phyloP scores from a whole-genome alignment of 2,113 vertebrate species.

The Halcyon senegalensis region DNA sequence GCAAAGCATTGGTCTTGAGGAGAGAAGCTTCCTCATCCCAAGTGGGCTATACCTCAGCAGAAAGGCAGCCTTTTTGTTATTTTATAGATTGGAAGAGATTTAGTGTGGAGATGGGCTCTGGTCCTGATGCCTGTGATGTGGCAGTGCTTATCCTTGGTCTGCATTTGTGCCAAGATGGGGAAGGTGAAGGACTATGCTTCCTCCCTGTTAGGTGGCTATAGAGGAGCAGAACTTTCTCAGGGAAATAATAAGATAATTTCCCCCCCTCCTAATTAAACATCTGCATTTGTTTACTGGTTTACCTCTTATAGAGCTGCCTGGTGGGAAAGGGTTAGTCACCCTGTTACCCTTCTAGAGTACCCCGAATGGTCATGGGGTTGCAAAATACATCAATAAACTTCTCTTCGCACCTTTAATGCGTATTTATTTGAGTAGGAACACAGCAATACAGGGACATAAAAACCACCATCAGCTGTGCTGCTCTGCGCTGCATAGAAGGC shows the following conservation, averaged over 20 bases:
- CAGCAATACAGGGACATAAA: background rate
- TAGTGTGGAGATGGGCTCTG: background rate
- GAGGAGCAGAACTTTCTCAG: background rate
- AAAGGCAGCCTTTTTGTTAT: background rate
- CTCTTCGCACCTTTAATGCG: background rate
- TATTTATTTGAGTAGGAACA: slow-evolving; percentile 8
- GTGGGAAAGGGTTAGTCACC: background rate
- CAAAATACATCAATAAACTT: background rate
- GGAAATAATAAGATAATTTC: background rate
- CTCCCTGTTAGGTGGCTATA: accelerated
- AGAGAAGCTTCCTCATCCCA: background rate
- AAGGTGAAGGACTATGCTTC: background rate
- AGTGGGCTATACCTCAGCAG: accelerated
- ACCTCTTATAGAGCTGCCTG: background rate
- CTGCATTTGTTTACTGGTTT: background rate
- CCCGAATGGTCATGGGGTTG: background rate
- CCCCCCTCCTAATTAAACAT: background rate
- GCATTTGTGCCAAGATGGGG: background rate
- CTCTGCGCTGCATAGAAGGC: background rate
- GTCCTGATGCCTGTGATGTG: accelerated
- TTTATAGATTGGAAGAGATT: background rate
- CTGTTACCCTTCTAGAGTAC: background rate
- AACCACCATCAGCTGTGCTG: background rate
- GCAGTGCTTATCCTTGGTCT: background rate
- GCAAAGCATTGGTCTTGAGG: background rate